Evolutionary conservation across 2,888 invertebrate genomes (phyloP).

Genomic region (Drosophila incognita): DNA sequence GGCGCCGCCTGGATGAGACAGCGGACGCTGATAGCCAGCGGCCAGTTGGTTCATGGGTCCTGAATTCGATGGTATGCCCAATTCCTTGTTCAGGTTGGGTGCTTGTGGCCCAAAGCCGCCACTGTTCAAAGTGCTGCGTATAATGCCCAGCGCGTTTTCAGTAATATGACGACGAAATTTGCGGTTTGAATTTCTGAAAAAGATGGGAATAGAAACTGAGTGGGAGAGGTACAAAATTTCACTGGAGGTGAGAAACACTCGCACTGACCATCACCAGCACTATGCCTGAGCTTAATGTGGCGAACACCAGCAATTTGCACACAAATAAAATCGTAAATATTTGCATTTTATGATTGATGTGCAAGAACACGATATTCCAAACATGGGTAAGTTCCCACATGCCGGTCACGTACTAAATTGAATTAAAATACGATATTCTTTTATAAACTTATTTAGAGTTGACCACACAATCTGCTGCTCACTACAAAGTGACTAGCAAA

Average conservation of each 20-base stretch:
- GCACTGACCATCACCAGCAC: neutral
- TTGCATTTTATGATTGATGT: slow-evolving; percentile 82
- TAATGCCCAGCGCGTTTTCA: slow-evolving; percentile 81
- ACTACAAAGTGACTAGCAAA: slow-evolving; percentile 10
- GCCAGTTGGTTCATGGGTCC: slow-evolving; percentile 83
- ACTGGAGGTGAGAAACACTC: slow-evolving; percentile 2
- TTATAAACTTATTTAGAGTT: slow-evolving; percentile 18
- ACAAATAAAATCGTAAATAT: slow-evolving; percentile 78
- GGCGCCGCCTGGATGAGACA: slow-evolving; percentile 81
- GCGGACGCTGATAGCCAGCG: slow-evolving; percentile 79
- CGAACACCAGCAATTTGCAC: slow-evolving; percentile 58
- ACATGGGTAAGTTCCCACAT: slow-evolving; percentile 42
- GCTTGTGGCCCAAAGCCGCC: slow-evolving; percentile 82
- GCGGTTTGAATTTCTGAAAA: slow-evolving; percentile 82
- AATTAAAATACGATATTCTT: slow-evolving; percentile 25
- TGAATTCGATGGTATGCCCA: slow-evolving; percentile 82
- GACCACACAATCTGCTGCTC: slow-evolving; percentile 7
- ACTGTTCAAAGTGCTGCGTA: slow-evolving; percentile 82
- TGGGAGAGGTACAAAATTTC: neutral
- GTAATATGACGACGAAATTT: slow-evolving; percentile 84
- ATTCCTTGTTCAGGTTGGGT: slow-evolving; percentile 79
- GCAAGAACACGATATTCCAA: slow-evolving; percentile 50
- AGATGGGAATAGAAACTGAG: slow-evolving; percentile 7
- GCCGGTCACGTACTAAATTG: slow-evolving; percentile 55
- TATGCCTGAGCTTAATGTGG: slow-evolving; percentile 44